phyloP scores from a whole-genome alignment of 92 coral and sea anemone genomes.

The Heteractis magnifica region DNA sequence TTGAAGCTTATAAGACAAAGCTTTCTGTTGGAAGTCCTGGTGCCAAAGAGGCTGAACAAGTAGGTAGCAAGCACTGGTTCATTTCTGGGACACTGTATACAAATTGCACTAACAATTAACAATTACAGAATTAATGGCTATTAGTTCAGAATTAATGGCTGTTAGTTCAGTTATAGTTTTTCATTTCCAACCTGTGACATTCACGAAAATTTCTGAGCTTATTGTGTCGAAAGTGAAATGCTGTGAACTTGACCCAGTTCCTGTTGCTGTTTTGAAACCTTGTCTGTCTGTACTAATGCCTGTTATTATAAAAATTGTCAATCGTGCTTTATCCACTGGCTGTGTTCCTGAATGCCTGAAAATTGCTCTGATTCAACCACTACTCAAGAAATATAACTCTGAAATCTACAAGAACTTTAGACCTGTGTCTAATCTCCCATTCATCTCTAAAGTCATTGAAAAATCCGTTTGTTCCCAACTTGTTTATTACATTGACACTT shows the following conservation, averaged over 20 bases:
- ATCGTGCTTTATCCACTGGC: constrained; percentile 9
- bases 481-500: not conserved
- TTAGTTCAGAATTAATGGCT: too few species aligned
- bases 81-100: too few species aligned
- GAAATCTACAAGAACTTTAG: not conserved
- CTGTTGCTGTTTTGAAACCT: not conserved
- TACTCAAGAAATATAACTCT: constrained; percentile 4
- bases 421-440: not conserved
- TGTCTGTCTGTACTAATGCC: constrained; percentile 17
- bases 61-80: not conserved
- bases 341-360: constrained; percentile 15
- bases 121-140: too few species aligned
- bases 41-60: not conserved
- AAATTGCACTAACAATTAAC: too few species aligned
- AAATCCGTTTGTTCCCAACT: constrained; percentile 4
- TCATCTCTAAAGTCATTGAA: constrained; percentile 7
- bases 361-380: not conserved
- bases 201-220: not conserved
- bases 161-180: too few species aligned
- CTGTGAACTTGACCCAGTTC: constrained; percentile 1
- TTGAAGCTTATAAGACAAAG: not conserved
- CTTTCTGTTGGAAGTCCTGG: not conserved
- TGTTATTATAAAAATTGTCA: constrained; percentile 18
- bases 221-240: not conserved
- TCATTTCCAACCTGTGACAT: not conserved